A percentile compares a stretch with the other conserved stretches of the same genome.
Conservation (phyloP, 2,888 invertebrate species). For the Sphaeridia pumilis region DNA sequence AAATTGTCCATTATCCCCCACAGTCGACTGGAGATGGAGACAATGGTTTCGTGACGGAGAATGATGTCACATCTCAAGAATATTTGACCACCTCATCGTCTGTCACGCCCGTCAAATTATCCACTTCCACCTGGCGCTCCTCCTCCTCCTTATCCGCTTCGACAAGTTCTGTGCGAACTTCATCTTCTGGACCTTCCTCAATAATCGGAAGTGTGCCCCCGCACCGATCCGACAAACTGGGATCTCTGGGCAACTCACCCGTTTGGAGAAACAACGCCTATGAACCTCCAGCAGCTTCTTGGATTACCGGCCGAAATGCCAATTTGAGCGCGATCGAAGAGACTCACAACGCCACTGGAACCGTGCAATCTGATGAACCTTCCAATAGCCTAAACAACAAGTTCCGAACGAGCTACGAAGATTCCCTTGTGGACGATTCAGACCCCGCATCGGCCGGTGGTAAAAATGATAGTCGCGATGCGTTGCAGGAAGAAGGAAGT, state of each 20-base stretch:
- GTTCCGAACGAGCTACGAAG: background rate
- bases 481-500: constrained; percentile 59
- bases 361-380: background rate
- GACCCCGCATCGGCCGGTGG: too few relatives aligned
- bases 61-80: constrained; percentile 32
- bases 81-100: constrained; percentile 30
- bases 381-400: background rate
- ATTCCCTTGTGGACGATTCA: background rate
- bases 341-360: background rate
- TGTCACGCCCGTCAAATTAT: constrained; percentile 28
- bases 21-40: constrained; percentile 7
- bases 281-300: constrained; percentile 3
- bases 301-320: background rate
- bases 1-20: too few relatives aligned
- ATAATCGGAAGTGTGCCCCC: background rate
- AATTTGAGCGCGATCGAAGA: too few relatives aligned
- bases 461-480: constrained; percentile 58
- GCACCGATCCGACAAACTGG: background rate
- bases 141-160: constrained; percentile 7
- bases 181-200: background rate
- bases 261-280: constrained; percentile 14
- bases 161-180: background rate
- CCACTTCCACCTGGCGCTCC: constrained; percentile 7
- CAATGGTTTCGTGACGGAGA: constrained; percentile 13
- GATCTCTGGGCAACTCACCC: constrained; percentile 5